phyloP scores from a whole-genome alignment of 2,888 invertebrate genomes.

The Eucera pruinosa region DNA sequence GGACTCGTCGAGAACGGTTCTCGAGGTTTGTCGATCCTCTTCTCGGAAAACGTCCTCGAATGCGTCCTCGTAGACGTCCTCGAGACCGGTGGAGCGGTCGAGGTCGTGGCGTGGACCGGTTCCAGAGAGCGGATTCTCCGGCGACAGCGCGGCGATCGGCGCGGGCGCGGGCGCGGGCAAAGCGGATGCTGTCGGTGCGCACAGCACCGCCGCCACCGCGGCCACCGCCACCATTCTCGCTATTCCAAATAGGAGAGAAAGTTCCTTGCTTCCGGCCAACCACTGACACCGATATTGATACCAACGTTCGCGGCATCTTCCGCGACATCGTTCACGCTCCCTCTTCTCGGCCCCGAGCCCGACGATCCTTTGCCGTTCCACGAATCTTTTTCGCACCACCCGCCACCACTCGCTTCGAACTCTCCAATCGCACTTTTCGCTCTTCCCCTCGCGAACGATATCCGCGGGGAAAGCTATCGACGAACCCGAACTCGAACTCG shows the following conservation, averaged over 20 bases:
- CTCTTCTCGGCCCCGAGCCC: not conserved
- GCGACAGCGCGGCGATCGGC: slow-evolving; percentile 44
- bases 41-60: slow-evolving; percentile 63
- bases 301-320: too few relatives aligned
- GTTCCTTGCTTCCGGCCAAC: not conserved
- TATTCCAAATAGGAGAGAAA: slow-evolving; percentile 48
- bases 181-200: slow-evolving; percentile 43
- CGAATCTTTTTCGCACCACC: not conserved
- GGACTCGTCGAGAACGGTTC: slow-evolving; percentile 64
- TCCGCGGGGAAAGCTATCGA: not conserved
- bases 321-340: not conserved
- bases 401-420: not conserved
- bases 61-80: slow-evolving; percentile 50
- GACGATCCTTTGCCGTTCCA: not conserved
- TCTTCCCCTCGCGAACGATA: too few relatives aligned
- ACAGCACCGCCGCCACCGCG: slow-evolving; percentile 43
- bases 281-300: not conserved
- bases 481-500: too few relatives aligned
- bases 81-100: slow-evolving; percentile 51
- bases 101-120: slow-evolving; percentile 47
- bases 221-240: slow-evolving; percentile 32
- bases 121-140: slow-evolving; percentile 8
- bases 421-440: too few relatives aligned
- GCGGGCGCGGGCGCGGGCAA: slow-evolving; percentile 58
- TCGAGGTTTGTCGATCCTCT: slow-evolving; percentile 39